Evolutionary conservation across 2,797 vertebrate species (phyloP), one percentile per base, ranked within the genome.

Genomic region (Spinibarbus caldwelli): DNA sequence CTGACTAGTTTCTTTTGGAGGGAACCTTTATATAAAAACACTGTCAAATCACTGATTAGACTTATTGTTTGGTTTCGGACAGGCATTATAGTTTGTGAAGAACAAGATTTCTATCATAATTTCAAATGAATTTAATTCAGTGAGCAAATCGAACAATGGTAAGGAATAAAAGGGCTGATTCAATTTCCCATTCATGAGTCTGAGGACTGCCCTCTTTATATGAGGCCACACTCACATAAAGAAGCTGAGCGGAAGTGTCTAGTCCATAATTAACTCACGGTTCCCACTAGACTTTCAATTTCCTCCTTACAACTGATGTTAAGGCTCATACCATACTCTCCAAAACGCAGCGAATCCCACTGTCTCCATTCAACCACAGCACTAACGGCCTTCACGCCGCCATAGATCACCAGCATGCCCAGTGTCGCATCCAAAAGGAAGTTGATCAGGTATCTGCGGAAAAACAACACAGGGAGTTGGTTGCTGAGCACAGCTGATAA

Each of bases 351-450:
- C 66, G 97, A 96, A 5, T 99, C 98, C 98, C 98, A 99, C 90
- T 98, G 98, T 88, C 96, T 96, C 97, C 98, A 98, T 86, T 99
- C 98, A 79, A 99, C 98, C 62, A 99, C 86, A 86, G 94, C 95
- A 68, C 97, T 97, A 89, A 99, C 95, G 0, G 94, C 95, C 23
- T 96, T 95, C 71, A 99, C 96, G 0, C 98, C 98, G 0, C 94
- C 94, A 26, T 99, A 99, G 94, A 99, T 99, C 15, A 99, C 93
- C 91, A 99, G 94, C 98, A 99, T 99, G 64, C 98, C 98, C 89
- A 99, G 91, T 0, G 97, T 97, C 71, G 98, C 98, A 34, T 99
- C 98, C 92, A 99, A 93, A 78, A 99, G 94, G 92, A 99, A 99
- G 93, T 99, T 99, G 91, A 99, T 98, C 92, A 99, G 96, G 94